phyloP scores from a whole-genome alignment of 2,888 invertebrate species.

The Stenoptilia bipunctidactyla region DNA sequence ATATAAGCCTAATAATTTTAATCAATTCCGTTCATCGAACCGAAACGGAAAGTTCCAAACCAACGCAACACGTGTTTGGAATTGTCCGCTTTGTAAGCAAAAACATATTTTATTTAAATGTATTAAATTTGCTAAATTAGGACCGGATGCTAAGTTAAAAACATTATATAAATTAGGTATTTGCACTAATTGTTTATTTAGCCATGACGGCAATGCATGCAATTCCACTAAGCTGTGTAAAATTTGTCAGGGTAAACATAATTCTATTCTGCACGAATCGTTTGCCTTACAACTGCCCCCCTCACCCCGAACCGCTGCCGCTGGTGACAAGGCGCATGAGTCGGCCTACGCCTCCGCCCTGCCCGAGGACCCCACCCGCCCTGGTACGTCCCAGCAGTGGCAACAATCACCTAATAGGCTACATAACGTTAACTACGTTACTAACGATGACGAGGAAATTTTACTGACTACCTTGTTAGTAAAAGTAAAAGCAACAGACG shows the following conservation, averaged over 20 bases:
- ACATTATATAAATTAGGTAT: constrained; percentile 7
- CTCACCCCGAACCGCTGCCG: neutral
- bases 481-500: constrained; percentile 1
- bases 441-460: constrained; percentile 1
- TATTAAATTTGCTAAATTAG: constrained; percentile 7
- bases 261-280: constrained; percentile 8
- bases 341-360: neutral
- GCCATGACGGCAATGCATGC: constrained; percentile 6
- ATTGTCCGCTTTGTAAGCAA: constrained; percentile 8
- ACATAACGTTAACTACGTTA: constrained; percentile 1
- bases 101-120: constrained; percentile 10
- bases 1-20: neutral
- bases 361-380: neutral
- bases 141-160: constrained; percentile 6
- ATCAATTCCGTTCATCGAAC: constrained; percentile 5
- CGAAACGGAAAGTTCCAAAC: neutral
- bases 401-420: neutral
- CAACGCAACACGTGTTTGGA: constrained; percentile 1
- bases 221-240: constrained; percentile 8
- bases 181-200: constrained; percentile 10
- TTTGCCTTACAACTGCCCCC: neutral
- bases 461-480: constrained; percentile 2
- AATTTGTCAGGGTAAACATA: constrained; percentile 6
- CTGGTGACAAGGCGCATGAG: neutral
- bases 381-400: neutral